Conservation (phyloP, 2,113 vertebrate genomes). For the Oplegnathus fasciatus region DNA sequence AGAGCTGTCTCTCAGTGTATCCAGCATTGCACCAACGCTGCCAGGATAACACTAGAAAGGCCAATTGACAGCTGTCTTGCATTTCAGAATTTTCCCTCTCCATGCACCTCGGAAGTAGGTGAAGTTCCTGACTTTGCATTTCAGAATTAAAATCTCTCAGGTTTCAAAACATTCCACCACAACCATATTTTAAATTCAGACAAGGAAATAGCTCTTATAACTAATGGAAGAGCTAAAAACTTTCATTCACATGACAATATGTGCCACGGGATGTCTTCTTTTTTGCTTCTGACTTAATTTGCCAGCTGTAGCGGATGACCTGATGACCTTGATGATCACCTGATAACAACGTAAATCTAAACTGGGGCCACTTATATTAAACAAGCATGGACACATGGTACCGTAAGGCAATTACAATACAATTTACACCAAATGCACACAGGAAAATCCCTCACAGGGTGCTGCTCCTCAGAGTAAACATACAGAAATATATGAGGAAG, state of each 20-base stretch:
- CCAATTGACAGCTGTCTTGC: neutral
- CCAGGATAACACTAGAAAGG: neutral
- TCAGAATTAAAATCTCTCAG: neutral
- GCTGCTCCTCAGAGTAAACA: slow-evolving; percentile 31
- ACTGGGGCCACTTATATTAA: neutral
- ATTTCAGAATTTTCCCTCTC: neutral
- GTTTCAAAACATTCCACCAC: neutral
- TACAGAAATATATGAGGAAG: slow-evolving; percentile 51
- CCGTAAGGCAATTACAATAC: slow-evolving; percentile 5
- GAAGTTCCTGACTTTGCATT: neutral
- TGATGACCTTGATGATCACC: neutral
- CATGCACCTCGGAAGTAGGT: no score
- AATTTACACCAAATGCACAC: slow-evolving; percentile 8
- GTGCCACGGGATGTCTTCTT: neutral
- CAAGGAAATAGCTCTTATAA: neutral
- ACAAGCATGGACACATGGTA: neutral
- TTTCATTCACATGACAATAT: neutral
- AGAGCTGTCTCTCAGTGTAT: neutral
- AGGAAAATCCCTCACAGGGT: slow-evolving; percentile 9
- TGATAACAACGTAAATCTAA: neutral
- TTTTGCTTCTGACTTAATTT: neutral
- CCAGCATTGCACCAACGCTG: neutral
- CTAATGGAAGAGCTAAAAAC: neutral
- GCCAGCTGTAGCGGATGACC: neutral
- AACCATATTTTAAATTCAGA: neutral